Conservation (phyloP, 2,797 vertebrate genomes). For the Sebastes minor region DNA sequence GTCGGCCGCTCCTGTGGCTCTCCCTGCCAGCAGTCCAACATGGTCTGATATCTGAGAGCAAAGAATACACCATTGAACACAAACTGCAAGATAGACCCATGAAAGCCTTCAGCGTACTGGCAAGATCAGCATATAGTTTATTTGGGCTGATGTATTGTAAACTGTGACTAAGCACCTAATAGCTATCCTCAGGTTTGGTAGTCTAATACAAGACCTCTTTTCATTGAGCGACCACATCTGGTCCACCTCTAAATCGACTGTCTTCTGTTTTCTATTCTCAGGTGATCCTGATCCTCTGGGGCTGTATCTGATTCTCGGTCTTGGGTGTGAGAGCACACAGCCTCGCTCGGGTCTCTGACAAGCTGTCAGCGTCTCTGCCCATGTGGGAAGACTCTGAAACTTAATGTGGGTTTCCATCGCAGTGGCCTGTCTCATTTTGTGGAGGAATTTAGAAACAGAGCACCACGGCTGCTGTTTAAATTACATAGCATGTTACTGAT, state of each 20-base stretch:
- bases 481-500: constrained; percentile 33
- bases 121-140: background rate
- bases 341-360: constrained; percentile 55
- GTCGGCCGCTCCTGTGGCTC: constrained; percentile 86
- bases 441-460: constrained; percentile 61
- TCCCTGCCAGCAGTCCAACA: constrained; percentile 94
- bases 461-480: constrained; percentile 45
- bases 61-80: constrained; percentile 36
- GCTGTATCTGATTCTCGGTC: constrained; percentile 47
- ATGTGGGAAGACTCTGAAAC: constrained; percentile 65
- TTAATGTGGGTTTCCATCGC: constrained; percentile 49
- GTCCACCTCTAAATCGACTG: constrained; percentile 18
- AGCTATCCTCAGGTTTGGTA: background rate
- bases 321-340: constrained; percentile 38
- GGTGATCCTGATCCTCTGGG: constrained; percentile 25
- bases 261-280: constrained; percentile 28
- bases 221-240: constrained; percentile 42
- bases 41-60: constrained; percentile 89
- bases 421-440: constrained; percentile 37
- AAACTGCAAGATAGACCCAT: background rate
- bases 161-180: background rate
- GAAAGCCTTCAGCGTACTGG: background rate
- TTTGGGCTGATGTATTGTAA: constrained; percentile 1
- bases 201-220: constrained; percentile 11
- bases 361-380: constrained; percentile 74